Conservation (phyloP, 2,888 invertebrate genomes). For the Standfussiana lucernea region DNA sequence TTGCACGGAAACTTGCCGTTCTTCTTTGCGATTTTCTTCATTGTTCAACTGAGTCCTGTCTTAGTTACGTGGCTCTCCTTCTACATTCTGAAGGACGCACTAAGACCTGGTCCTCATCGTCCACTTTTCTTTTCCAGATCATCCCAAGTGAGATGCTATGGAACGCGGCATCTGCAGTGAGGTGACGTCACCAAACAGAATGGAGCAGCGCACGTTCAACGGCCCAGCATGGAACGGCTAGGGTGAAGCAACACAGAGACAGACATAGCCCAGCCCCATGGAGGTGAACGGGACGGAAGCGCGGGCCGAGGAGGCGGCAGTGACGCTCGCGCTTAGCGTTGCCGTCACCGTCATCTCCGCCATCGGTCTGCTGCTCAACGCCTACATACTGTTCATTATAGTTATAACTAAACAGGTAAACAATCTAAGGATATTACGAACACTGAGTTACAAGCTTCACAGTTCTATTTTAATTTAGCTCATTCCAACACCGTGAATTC, state of each 20-base stretch:
- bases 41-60: neutral
- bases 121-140: slow-evolving; percentile 73
- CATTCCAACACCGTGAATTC: neutral
- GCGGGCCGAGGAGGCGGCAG: slow-evolving; percentile 90
- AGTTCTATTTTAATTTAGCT: neutral
- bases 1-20: neutral
- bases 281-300: slow-evolving; percentile 88
- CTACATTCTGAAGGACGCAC: neutral
- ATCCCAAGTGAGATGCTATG: slow-evolving; percentile 81
- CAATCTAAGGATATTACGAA: neutral
- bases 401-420: slow-evolving; percentile 93
- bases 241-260: slow-evolving; percentile 72
- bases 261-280: slow-evolving; percentile 75
- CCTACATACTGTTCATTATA: slow-evolving; percentile 93
- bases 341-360: slow-evolving; percentile 93
- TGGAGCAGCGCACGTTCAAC: slow-evolving; percentile 65
- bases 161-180: slow-evolving; percentile 87
- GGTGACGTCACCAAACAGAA: slow-evolving; percentile 78
- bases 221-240: slow-evolving; percentile 76
- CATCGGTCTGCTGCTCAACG: slow-evolving; percentile 93
- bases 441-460: neutral
- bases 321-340: slow-evolving; percentile 92
- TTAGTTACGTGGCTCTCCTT: neutral
- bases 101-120: neutral
- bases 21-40: neutral